These are phyloP conservation scores for Hyperopisus bebe DNA, from an alignment of 2,113 vertebrate genomes.

Conservation along the genomic window DNA sequence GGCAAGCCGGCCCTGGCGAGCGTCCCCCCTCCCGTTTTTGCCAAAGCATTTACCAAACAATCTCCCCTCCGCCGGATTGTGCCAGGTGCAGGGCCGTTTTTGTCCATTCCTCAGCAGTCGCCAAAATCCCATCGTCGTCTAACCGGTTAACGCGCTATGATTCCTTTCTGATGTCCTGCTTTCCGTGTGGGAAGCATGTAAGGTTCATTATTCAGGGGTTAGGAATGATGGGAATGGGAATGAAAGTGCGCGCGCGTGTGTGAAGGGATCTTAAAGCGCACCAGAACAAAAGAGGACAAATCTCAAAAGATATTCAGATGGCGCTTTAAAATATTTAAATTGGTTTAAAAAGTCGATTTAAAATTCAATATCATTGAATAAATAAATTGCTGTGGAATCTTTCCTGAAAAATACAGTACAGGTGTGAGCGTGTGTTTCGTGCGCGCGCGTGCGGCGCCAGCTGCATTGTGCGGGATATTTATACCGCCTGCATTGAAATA, in stretches of 20 bases:
- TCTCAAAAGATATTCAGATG: constrained; percentile 40
- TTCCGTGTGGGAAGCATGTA: neutral
- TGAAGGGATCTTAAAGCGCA: neutral
- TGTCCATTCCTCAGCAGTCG: neutral
- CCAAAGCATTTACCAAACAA: neutral
- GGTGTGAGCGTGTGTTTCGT: neutral
- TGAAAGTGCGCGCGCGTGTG: neutral
- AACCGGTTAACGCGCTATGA: neutral
- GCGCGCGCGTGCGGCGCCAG: neutral
- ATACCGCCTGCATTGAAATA: constrained; percentile 7
- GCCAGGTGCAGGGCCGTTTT: neutral
- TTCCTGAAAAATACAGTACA: constrained; percentile 27
- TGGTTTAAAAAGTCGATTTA: constrained; percentile 39
- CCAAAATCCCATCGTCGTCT: neutral
- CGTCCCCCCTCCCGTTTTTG: neutral
- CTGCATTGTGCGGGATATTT: constrained; percentile 7
- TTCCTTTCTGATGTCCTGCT: neutral
- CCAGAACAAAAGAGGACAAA: constrained; percentile 30
- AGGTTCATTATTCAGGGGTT: neutral
- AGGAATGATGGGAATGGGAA: neutral
- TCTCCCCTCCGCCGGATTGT: neutral
- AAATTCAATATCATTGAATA: constrained; percentile 41
- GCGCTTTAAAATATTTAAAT: constrained; percentile 50
- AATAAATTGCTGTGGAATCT: constrained; percentile 42
- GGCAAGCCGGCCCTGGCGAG: neutral